phyloP scores from a whole-genome alignment of 1,140 invertebrate genomes.

The Leptestheria dahalacensis region DNA sequence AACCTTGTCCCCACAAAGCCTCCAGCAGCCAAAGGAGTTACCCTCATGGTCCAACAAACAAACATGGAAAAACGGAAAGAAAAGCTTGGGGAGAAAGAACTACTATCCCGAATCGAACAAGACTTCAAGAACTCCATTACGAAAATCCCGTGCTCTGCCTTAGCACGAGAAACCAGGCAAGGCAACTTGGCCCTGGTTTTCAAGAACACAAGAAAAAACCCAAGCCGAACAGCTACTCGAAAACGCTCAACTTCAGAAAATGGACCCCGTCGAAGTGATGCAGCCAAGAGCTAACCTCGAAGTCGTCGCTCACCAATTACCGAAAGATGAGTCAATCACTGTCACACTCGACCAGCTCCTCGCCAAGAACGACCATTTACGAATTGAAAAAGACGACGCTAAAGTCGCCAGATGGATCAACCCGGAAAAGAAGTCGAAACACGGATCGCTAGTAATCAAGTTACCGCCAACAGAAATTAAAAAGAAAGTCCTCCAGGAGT shows the following conservation, averaged over 20 bases:
- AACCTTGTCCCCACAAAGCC: not conserved
- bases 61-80: not conserved
- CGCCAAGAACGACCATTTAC: not conserved
- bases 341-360: not conserved
- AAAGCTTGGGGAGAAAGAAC: not conserved
- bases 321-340: not conserved
- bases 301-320: conserved; percentile 1
- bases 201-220: conserved; percentile 1
- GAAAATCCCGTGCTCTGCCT: not conserved
- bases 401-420: not conserved
- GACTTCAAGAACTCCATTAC: not conserved
- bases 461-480: not conserved
- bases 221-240: not conserved
- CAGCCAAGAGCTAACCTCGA: not conserved
- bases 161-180: not conserved
- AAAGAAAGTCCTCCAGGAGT: not conserved
- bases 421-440: not conserved
- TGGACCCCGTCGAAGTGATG: not conserved
- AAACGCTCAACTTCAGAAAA: not conserved
- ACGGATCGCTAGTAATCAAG: not conserved
- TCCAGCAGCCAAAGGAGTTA: not conserved
- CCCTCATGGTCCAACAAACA: not conserved
- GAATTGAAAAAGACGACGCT: not conserved
- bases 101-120: not conserved
- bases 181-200: not conserved